phyloP scores from a whole-genome alignment of 2,797 vertebrate species.

The Poeciliopsis paucimaculata region DNA sequence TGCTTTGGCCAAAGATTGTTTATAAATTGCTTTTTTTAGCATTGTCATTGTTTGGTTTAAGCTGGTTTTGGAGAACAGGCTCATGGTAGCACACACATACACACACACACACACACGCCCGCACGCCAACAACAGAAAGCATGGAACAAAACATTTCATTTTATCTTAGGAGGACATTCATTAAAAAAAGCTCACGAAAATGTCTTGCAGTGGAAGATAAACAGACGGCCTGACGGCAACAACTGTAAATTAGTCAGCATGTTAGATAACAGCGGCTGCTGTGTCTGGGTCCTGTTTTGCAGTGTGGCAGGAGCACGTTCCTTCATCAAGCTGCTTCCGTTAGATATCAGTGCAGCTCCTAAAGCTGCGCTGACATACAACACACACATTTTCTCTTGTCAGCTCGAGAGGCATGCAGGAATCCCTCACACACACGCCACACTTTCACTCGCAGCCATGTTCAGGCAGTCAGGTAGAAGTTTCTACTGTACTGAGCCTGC shows the following conservation, averaged over 20 bases:
- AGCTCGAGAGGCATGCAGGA: slow-evolving; percentile 61
- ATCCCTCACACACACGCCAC: slow-evolving; percentile 35
- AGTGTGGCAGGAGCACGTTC: slow-evolving; percentile 41
- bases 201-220: slow-evolving; percentile 28
- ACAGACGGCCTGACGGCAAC: slow-evolving; percentile 26
- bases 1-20: not conserved
- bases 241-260: not conserved
- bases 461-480: slow-evolving; percentile 56
- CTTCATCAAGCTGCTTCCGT: slow-evolving; percentile 68
- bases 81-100: not conserved
- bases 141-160: slow-evolving; percentile 6
- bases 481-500: slow-evolving; percentile 73
- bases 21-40: not conserved
- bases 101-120: not conserved
- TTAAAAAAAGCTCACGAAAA: not conserved
- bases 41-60: not conserved
- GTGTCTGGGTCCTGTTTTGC: slow-evolving; percentile 50
- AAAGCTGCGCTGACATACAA: slow-evolving; percentile 53
- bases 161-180: slow-evolving; percentile 20
- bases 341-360: slow-evolving; percentile 61
- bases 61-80: not conserved
- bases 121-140: not conserved
- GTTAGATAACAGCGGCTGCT: slow-evolving; percentile 35
- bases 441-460: slow-evolving; percentile 33
- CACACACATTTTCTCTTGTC: slow-evolving; percentile 28